phyloP scores from a whole-genome alignment of 37 sponge, comb jelly and placozoan species.

The Mnemiopsis leidyi region DNA sequence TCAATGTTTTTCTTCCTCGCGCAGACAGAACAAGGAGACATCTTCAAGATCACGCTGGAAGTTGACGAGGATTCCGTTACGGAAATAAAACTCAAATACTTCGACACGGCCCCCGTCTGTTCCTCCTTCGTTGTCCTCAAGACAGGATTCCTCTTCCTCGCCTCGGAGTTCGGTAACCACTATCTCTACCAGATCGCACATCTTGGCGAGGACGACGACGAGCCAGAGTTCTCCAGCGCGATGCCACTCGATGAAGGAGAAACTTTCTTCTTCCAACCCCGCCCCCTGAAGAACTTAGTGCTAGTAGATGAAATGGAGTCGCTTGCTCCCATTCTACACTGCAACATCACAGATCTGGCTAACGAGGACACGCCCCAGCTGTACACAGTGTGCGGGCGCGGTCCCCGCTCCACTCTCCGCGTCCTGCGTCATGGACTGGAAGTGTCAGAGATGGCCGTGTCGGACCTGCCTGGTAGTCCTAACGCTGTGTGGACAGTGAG shows the following conservation, averaged over 20 bases:
- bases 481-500: slow-evolving; percentile 72
- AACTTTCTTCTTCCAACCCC: slow-evolving; percentile 93
- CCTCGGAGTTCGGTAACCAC: slow-evolving; percentile 98
- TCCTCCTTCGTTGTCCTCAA: slow-evolving; percentile 85
- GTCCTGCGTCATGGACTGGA: slow-evolving; percentile 93
- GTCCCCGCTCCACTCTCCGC: slow-evolving; percentile 95
- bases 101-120: slow-evolving; percentile 95
- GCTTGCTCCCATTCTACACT: slow-evolving; percentile 83
- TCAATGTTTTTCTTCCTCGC: slow-evolving; percentile 93
- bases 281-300: slow-evolving; percentile 87
- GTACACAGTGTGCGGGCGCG: slow-evolving; percentile 95
- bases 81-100: slow-evolving; percentile 90
- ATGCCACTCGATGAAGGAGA: slow-evolving; percentile 94
- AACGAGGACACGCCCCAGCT: slow-evolving; percentile 98
- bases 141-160: slow-evolving; percentile 92
- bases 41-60: slow-evolving; percentile 93
- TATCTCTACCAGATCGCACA: slow-evolving; percentile 70
- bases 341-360: slow-evolving; percentile 90
- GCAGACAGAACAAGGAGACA: slow-evolving; percentile 94
- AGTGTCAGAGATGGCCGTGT: slow-evolving; percentile 99
- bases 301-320: slow-evolving; percentile 92
- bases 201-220: slow-evolving; percentile 96
- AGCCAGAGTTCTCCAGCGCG: slow-evolving; percentile 90
- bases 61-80: slow-evolving; percentile 69
- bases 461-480: slow-evolving; percentile 97